Evolutionary conservation across 2,797 vertebrate species (phyloP).

Genomic region (Emydoidea blandingii): DNA sequence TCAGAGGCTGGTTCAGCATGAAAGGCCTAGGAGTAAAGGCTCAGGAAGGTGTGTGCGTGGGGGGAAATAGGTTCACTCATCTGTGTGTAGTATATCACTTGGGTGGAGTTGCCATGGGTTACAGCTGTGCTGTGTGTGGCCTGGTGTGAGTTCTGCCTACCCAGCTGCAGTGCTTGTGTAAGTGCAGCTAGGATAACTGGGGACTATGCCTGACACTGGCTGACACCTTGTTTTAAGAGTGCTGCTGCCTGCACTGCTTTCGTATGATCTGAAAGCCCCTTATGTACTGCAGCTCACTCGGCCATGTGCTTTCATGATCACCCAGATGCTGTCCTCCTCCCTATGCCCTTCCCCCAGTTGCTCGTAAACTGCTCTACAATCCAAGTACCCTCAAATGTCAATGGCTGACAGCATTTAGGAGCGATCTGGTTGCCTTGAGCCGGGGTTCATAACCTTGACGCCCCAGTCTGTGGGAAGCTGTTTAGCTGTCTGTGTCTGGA

Average conservation of each 20-base stretch:
- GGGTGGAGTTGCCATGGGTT: neutral
- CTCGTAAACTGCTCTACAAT: neutral
- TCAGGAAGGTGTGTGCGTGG: neutral
- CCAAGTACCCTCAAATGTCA: neutral
- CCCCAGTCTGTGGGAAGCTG: neutral
- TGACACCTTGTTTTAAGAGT: neutral
- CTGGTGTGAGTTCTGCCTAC: neutral
- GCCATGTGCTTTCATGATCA: neutral
- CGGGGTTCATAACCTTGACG: neutral
- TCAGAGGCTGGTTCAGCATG: neutral
- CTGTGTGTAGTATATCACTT: neutral
- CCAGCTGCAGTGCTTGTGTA: neutral
- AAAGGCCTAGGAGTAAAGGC: no score
- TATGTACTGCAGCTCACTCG: neutral
- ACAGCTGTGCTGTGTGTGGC: rapidly evolving
- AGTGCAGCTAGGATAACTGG: neutral
- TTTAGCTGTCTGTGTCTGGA: neutral
- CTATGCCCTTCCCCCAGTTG: neutral
- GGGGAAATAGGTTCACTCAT: neutral
- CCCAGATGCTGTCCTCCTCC: neutral
- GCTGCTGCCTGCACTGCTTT: neutral
- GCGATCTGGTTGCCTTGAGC: neutral
- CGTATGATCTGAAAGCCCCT: neutral
- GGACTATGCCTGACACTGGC: neutral
- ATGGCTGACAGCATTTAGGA: neutral